phyloP scores from a whole-genome alignment of 1,140 invertebrate species.

The Lucilia cuprina region DNA sequence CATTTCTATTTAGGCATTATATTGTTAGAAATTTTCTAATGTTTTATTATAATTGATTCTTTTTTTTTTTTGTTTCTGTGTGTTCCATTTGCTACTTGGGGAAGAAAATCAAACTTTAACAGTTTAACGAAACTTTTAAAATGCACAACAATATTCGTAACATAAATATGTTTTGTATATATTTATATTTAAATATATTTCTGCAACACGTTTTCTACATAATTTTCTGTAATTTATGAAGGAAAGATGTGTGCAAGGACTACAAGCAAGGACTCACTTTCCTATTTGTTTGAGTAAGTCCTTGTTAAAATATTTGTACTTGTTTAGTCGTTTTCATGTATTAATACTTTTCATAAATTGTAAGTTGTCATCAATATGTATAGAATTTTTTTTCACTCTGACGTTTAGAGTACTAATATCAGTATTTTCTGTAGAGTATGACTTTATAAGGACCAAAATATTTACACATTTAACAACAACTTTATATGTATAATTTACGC shows the following conservation, averaged over 20 bases:
- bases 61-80: too few species aligned
- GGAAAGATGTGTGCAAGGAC: not conserved
- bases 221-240: not conserved
- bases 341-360: slow-evolving; percentile 12
- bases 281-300: not conserved
- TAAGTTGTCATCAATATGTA: not conserved
- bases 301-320: not conserved
- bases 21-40: not conserved
- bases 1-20: not conserved
- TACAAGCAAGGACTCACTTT: not conserved
- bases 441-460: not conserved
- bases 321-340: not conserved
- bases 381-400: not conserved
- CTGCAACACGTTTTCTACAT: not conserved
- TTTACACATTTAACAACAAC: not conserved
- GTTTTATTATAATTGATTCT: slow-evolving; percentile 3
- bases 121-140: not conserved
- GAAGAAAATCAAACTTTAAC: not conserved
- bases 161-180: not conserved
- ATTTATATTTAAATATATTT: not conserved
- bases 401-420: not conserved
- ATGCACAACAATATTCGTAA: not conserved
- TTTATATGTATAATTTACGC: too few species aligned
- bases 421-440: not conserved
- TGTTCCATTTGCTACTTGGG: not conserved